Evolutionary conservation across 2,888 invertebrate genomes (phyloP).

Genomic region (Leptogaster cylindrica): DNA sequence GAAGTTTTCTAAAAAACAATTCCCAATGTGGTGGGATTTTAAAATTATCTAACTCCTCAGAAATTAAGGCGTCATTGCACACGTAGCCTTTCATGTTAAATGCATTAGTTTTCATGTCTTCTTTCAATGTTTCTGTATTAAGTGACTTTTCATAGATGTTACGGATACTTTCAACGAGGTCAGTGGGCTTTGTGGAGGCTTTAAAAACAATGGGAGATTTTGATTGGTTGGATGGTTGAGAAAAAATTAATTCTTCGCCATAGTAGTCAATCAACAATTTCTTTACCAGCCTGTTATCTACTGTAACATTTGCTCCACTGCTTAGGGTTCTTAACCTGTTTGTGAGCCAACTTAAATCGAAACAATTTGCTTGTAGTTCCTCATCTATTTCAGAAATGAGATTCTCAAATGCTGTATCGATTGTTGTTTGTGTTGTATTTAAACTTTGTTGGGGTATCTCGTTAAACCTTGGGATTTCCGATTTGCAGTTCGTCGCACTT

Average conservation of each 20-base stretch:
- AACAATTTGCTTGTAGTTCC: too few relatives aligned
- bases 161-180: constrained; percentile 1
- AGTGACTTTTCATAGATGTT: constrained; percentile 2
- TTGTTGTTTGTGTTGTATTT: too few relatives aligned
- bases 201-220: constrained; percentile 2
- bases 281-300: too few relatives aligned
- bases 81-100: too few relatives aligned
- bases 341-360: too few relatives aligned
- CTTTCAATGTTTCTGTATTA: neutral
- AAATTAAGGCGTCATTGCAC: neutral
- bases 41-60: neutral
- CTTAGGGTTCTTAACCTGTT: too few relatives aligned
- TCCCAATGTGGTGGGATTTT: constrained; percentile 8
- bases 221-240: constrained; percentile 12
- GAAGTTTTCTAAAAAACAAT: constrained; percentile 1
- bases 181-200: neutral
- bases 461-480: too few relatives aligned
- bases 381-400: too few relatives aligned
- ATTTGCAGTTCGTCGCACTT: too few relatives aligned
- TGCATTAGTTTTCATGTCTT: neutral
- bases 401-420: too few relatives aligned
- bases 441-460: too few relatives aligned
- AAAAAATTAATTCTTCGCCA: constrained; percentile 1
- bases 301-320: too few relatives aligned
- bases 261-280: constrained; percentile 6